These are phyloP conservation scores for Pentalonia nigronervosa DNA, from an alignment of 1,140 invertebrate genomes.

Conservation along the genomic window DNA sequence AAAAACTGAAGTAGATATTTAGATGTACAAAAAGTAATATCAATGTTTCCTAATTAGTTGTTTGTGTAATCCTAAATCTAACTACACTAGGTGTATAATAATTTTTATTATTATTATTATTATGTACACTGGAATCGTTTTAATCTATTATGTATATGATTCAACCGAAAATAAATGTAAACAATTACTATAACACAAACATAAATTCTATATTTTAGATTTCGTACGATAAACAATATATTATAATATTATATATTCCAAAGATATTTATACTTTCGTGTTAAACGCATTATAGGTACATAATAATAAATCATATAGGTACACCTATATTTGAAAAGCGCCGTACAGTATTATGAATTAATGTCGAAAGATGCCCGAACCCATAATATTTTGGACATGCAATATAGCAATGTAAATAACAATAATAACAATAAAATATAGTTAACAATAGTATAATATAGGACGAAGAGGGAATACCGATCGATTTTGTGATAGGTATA, in stretches of 20 bases:
- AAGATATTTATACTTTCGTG: neutral
- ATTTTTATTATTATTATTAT: neutral
- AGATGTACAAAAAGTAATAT: neutral
- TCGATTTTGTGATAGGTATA: neutral
- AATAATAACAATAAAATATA: neutral
- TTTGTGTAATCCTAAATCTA: neutral
- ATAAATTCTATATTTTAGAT: neutral
- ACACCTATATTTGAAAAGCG: neutral
- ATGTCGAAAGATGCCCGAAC: neutral
- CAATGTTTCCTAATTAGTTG: neutral
- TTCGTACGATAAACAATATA: neutral
- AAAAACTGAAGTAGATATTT: neutral
- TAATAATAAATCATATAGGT: neutral
- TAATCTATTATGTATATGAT: neutral
- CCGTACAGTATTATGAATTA: neutral
- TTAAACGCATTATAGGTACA: neutral
- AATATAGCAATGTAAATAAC: neutral
- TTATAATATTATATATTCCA: neutral
- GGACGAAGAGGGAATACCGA: neutral
- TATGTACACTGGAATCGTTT: neutral
- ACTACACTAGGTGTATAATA: neutral
- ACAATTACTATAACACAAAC: neutral
- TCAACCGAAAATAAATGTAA: neutral
- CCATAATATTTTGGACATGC: neutral
- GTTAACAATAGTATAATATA: neutral